Base-by-base conservation (phyloP, 2,797 vertebrate genomes). In the Cossypha niveicapilla region DNA sequence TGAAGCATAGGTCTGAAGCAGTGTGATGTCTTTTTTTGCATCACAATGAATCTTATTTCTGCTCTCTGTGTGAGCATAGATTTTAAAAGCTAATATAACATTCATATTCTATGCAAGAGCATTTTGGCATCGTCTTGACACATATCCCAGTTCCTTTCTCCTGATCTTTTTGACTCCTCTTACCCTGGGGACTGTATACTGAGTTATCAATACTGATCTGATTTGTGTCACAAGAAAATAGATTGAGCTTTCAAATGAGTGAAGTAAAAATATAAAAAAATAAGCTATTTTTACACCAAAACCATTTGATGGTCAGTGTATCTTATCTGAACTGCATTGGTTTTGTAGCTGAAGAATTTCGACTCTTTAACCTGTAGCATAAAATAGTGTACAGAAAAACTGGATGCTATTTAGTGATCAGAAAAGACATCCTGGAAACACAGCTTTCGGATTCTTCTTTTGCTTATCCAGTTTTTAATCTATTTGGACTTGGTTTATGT, bases 141-240 rank as follows among this genome's bases (percentile, higher is more conserved):
- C 10, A 7, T 51, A 67, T 74, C 30, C 16, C 45, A 42, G 21
- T 80, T 96, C 65, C 25, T 37, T 57, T 92, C 24, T 71, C 11
- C 22, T 58, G 72, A 32, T 81, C 71, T 93, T 91, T 86, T 37
- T 88, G 39, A 78, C 57, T 85, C 16, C 18, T 90, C 11, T 72
- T 86, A 80, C 51, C 58, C 32, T 80, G 45, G 74, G 58, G 9
- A 87, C 93, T 73, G 15, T 79, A 67, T 51, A 54, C 56, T 45
- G 57, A 62, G 62, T 81, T 84, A 78, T 50, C 73, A 91, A 80
- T 82, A 85, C 17, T 57, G 66, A 92, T 88, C 37, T 58, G 74
- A 82, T 88, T 61, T 81, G 45, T 56, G 53, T 68, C 83, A 87
- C 83, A 66, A 58, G 50, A 45, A 94, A 94, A 78, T 80, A 92